Percentiles rank a stretch among this genome's conserved stretches.
Evolutionary conservation across 1,140 invertebrate species (phyloP).

Genomic region (Zaprionus ornatus): DNA sequence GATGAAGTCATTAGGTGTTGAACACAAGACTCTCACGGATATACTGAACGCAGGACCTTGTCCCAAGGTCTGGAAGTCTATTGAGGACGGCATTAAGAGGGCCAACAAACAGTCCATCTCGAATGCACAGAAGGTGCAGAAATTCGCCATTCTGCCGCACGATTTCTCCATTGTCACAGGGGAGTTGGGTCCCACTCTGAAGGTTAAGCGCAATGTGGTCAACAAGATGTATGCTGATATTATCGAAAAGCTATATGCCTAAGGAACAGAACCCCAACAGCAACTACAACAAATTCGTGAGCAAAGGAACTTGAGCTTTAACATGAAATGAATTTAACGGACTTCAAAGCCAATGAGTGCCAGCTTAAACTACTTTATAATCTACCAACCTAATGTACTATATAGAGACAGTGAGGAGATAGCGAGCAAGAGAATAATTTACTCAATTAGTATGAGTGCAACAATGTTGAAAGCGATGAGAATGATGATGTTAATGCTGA

Average conservation of each 20-base stretch:
- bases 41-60: conserved; percentile 87
- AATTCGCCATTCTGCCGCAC: conserved; percentile 93
- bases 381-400: conserved; percentile 26
- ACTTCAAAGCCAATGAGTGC: conserved; percentile 69
- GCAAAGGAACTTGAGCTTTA: conserved; percentile 68
- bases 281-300: conserved; percentile 22
- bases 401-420: conserved; percentile 16
- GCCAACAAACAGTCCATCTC: conserved; percentile 92
- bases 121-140: conserved; percentile 95
- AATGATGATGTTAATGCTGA: conserved; percentile 1
- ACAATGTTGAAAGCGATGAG: neutral
- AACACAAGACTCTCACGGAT: conserved; percentile 89
- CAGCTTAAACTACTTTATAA: conserved; percentile 62
- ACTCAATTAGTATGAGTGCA: conserved; percentile 47
- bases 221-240: conserved; percentile 88
- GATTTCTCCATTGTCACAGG: conserved; percentile 95
- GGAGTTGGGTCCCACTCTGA: conserved; percentile 95
- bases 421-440: conserved; percentile 6
- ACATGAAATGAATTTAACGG: conserved; percentile 76
- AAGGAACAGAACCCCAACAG: conserved; percentile 1
- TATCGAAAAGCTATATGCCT: conserved; percentile 87
- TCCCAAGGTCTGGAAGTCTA: conserved; percentile 87
- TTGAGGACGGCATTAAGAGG: conserved; percentile 91
- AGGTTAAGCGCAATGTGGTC: conserved; percentile 91
- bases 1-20: conserved; percentile 89